These are phyloP conservation scores for Pagrus major DNA, from an alignment of 2,113 vertebrate genomes.

Conservation along the genomic window DNA sequence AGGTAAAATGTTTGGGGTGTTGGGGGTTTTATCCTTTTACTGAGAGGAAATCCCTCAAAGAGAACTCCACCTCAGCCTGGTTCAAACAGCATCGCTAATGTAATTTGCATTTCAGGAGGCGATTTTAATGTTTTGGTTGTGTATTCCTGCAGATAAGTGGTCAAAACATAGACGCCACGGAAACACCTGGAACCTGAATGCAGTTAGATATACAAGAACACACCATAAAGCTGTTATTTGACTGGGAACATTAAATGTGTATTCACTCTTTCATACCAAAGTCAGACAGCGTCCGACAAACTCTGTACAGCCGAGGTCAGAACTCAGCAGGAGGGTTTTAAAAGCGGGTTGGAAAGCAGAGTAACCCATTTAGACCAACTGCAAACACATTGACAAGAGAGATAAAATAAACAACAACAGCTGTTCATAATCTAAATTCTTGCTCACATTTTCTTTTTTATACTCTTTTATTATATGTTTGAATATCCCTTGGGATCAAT, in stretches of 20 bases:
- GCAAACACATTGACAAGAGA: neutral
- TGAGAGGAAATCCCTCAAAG: slow-evolving; percentile 44
- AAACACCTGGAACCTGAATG: neutral
- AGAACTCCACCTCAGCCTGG: slow-evolving; percentile 17
- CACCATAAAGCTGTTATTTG: neutral
- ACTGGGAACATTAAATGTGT: neutral
- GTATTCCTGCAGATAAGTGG: slow-evolving; percentile 1
- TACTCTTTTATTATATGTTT: too few relatives aligned
- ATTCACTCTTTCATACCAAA: neutral
- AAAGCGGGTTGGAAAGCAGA: neutral
- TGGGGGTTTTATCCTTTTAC: slow-evolving; percentile 46
- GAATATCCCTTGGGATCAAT: too few relatives aligned
- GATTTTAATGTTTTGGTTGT: slow-evolving; percentile 19
- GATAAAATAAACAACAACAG: neutral
- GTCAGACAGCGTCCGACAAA: neutral
- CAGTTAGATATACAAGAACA: neutral
- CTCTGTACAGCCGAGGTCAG: neutral
- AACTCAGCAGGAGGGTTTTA: neutral
- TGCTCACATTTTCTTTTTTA: too few relatives aligned
- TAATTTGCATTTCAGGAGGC: slow-evolving; percentile 31
- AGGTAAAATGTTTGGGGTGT: slow-evolving; percentile 42
- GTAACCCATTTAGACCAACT: neutral
- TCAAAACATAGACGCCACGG: neutral
- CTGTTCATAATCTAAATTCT: neutral
- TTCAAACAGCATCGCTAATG: slow-evolving; percentile 38